Percentiles rank a stretch among this genome's conserved stretches.
Evolutionary conservation across 37 sponge, comb jelly and placozoan genomes (phyloP).

Genomic region (Haliclona indistincta): DNA sequence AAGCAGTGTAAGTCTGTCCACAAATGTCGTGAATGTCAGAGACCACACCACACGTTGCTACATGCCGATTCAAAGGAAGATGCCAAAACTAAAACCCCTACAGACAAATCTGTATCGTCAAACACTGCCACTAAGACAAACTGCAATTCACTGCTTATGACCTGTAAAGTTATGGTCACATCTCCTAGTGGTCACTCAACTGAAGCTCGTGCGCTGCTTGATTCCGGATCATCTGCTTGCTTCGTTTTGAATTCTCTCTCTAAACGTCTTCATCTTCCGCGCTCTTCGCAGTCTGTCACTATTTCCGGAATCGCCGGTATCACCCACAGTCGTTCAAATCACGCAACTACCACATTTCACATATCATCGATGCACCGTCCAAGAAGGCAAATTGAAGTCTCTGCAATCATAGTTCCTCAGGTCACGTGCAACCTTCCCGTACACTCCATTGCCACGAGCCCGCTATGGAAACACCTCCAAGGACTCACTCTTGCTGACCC

Average conservation of each 20-base stretch:
- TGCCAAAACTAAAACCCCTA: neutral
- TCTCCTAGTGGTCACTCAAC: neutral
- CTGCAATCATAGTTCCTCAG: too few species aligned
- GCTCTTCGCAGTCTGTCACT: conserved; percentile 5
- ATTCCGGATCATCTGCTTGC: conserved; percentile 44
- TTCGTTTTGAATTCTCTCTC: conserved; percentile 36
- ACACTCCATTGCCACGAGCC: too few species aligned
- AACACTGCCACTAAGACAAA: neutral
- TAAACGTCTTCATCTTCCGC: conserved; percentile 17
- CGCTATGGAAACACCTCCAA: too few species aligned
- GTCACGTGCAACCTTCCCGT: too few species aligned
- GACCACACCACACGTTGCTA: conserved; percentile 46
- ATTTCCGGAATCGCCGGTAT: conserved; percentile 56
- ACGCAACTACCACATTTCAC: too few species aligned
- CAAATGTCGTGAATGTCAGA: conserved; percentile 24
- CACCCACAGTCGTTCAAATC: too few species aligned
- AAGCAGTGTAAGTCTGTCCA: conserved; percentile 34
- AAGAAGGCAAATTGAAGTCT: too few species aligned
- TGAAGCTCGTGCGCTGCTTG: too few species aligned
- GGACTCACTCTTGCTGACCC: too few species aligned
- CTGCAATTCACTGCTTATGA: neutral
- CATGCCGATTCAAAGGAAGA: conserved; percentile 9
- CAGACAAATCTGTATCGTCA: neutral
- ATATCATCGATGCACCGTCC: too few species aligned
- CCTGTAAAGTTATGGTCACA: neutral